phyloP scores from a whole-genome alignment of 2,888 invertebrate species.

The Drosophila subsilvestris region DNA sequence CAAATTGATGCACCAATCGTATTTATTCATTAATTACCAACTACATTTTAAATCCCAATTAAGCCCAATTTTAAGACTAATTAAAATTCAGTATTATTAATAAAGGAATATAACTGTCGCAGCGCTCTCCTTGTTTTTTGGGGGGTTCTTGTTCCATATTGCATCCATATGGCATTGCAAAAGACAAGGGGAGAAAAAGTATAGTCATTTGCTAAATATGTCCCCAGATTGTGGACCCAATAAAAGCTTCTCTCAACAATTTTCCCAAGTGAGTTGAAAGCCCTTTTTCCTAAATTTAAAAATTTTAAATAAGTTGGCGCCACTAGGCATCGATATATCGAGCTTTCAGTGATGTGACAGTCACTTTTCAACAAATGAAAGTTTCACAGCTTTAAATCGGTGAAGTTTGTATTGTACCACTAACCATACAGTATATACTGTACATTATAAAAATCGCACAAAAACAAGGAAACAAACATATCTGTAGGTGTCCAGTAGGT shows the following conservation, averaged over 20 bases:
- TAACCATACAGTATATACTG: too few species aligned
- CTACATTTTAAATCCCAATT: slow-evolving; percentile 35
- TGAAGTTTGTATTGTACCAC: background rate
- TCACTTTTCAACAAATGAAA: background rate
- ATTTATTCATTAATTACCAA: slow-evolving; percentile 43
- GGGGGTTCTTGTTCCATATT: background rate
- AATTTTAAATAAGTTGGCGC: slow-evolving; percentile 29
- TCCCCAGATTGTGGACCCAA: slow-evolving; percentile 15
- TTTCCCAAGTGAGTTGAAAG: background rate
- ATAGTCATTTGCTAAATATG: slow-evolving; percentile 12
- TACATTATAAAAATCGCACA: background rate
- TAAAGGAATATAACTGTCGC: slow-evolving; percentile 42
- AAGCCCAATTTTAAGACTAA: slow-evolving; percentile 47
- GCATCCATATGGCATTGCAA: slow-evolving; percentile 5
- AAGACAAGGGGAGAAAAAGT: background rate
- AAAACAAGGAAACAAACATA: background rate
- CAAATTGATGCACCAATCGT: slow-evolving; percentile 50
- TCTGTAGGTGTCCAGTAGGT: background rate
- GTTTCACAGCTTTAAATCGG: background rate
- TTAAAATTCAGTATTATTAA: slow-evolving; percentile 61
- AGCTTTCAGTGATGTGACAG: background rate
- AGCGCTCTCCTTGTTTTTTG: background rate
- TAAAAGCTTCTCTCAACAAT: slow-evolving; percentile 12
- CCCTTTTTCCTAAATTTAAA: background rate
- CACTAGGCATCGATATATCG: slow-evolving; percentile 1